Evolutionary conservation across 2,888 invertebrate species (phyloP).

Genomic region (Timandra comae): DNA sequence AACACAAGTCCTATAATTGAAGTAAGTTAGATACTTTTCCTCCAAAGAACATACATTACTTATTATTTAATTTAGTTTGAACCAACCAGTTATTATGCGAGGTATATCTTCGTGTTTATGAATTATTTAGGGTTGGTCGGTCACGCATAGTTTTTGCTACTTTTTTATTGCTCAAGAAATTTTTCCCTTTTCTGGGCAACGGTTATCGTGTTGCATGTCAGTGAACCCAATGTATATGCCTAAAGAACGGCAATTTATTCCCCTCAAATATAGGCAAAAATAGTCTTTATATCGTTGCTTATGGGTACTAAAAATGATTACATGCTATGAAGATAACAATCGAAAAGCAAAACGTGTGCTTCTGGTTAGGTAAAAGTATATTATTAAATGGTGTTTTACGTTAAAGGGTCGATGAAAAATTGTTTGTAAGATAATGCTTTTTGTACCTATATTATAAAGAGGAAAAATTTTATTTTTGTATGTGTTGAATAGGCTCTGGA

Average conservation of each 20-base stretch:
- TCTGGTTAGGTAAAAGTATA: conserved; percentile 5
- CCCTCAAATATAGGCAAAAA: conserved; percentile 22
- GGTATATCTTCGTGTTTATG: background rate
- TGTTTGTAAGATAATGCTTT: background rate
- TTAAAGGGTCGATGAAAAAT: background rate
- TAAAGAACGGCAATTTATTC: conserved; percentile 34
- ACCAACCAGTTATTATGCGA: too few species aligned
- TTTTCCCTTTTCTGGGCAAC: conserved; percentile 63
- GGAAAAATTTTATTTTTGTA: too few species aligned
- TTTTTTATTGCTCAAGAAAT: conserved; percentile 56
- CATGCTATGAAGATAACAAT: conserved; percentile 17
- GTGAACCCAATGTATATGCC: conserved; percentile 34
- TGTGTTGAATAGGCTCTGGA: too few species aligned
- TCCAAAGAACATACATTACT: too few species aligned
- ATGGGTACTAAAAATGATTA: conserved; percentile 21
- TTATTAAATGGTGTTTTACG: conserved; percentile 1
- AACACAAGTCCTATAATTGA: background rate
- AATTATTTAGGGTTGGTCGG: background rate
- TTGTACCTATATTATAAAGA: too few species aligned
- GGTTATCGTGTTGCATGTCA: conserved; percentile 64
- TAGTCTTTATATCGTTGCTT: conserved; percentile 22
- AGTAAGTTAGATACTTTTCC: too few species aligned
- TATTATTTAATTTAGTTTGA: too few species aligned
- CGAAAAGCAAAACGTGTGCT: conserved; percentile 14
- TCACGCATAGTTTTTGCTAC: conserved; percentile 53